Evolutionary conservation across 1,140 invertebrate species (phyloP), one percentile per base, ranked within the genome.

Genomic region (Zaprionus inermis): DNA sequence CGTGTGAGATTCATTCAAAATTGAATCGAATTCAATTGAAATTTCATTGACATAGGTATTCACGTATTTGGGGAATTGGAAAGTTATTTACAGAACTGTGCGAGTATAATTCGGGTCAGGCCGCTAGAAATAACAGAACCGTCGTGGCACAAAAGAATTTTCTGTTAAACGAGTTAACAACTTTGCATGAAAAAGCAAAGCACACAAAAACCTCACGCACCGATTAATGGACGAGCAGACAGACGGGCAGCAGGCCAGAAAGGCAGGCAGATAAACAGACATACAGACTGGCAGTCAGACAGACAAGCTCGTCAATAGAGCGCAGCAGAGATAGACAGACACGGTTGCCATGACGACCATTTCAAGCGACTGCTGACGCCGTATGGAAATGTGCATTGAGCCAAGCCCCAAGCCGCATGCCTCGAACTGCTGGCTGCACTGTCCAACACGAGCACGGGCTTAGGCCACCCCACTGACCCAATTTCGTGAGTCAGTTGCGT

Each of bases 101-200:
- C n/a, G 30, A 9, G n/a, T 32, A 72, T 54, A 88, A 89, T 81
- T 89, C 76, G 76, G 84, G 84, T 89, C 85, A 88, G 68, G 61
- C 71, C 72, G 57, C 78, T 64, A 84, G 73, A 89, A 78, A 89
- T 89, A 89, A 89, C 85, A 89, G 84, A 81, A 89, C 80, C 44
- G 72, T 46, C 56, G 76, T 10, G 30, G 7, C 59, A 70, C 38
- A 67, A 60, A 61, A 59, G 57, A 61, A 66, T 68, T 78, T 67
- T 81, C 66, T 73, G 80, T 76, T 81, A 81, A 89, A 76, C 84
- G 81, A 89, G 84, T 81, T 89, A 90, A 81, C 84, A 84, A 81
- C 84, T 89, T 89, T 89, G 84, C 84, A 88, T 88, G 84, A 79
- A 80, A 84, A 77, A 74, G 72, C 67, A 67, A 75, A 56, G 66